phyloP scores from a whole-genome alignment of 2,888 invertebrate species.

The Phengaris alcon region DNA sequence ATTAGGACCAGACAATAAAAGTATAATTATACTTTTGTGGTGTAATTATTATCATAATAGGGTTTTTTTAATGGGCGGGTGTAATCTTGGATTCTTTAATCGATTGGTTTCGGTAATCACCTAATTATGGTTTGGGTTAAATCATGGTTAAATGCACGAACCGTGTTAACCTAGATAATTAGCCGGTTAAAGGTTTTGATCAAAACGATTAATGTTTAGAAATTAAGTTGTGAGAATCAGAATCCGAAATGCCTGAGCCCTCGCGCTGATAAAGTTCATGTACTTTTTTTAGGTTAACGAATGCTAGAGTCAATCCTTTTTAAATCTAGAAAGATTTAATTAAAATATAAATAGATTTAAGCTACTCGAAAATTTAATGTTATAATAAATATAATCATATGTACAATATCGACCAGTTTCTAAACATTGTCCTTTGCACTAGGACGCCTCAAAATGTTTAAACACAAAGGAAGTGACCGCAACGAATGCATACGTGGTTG shows the following conservation, averaged over 20 bases:
- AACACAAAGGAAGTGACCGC: no score
- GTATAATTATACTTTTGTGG: constrained; percentile 78
- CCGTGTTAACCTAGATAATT: constrained; percentile 47
- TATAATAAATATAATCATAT: no score
- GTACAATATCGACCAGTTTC: no score
- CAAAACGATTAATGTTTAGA: constrained; percentile 13
- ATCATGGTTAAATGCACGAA: constrained; percentile 70
- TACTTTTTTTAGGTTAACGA: background rate
- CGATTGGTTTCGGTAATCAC: constrained; percentile 79
- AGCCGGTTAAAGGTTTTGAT: constrained; percentile 39
- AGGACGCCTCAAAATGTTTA: no score
- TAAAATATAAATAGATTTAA: no score
- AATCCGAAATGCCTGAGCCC: background rate
- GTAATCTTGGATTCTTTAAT: constrained; percentile 77
- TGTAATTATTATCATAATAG: constrained; percentile 79
- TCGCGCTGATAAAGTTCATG: background rate
- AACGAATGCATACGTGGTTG: no score
- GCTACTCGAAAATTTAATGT: no score
- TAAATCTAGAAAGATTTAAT: no score
- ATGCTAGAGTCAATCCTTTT: background rate
- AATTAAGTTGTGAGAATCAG: constrained; percentile 1
- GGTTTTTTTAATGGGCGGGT: constrained; percentile 72
- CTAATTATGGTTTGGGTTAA: constrained; percentile 75
- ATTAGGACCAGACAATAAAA: constrained; percentile 80
- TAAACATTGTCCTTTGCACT: no score